Conservation (phyloP, 2,797 vertebrate species). For the Otus scops region DNA sequence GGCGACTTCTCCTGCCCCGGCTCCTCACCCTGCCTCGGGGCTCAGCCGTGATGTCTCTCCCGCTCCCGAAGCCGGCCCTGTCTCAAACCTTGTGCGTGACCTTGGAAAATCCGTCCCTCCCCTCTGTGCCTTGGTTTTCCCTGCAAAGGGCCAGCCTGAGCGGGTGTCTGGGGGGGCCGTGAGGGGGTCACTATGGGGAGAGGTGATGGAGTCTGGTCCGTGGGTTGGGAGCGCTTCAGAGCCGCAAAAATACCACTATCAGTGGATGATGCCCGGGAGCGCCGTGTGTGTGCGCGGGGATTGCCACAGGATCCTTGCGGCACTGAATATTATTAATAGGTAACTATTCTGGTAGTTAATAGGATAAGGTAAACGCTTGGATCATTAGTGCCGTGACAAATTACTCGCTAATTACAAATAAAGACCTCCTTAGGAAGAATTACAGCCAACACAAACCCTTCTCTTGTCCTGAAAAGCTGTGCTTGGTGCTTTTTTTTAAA, state of each 20-base stretch:
- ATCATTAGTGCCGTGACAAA: conserved; percentile 18
- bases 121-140: not conserved
- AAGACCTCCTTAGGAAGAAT: conserved; percentile 25
- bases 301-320: conserved; percentile 30
- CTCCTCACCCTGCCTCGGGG: not conserved
- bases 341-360: conserved; percentile 38
- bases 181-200: not conserved
- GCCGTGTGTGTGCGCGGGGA: not conserved
- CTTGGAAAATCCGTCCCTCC: conserved; percentile 37
- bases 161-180: accelerated
- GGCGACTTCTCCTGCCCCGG: not conserved
- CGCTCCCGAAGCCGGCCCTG: not conserved
- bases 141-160: not conserved
- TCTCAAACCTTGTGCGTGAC: conserved; percentile 46
- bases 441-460: not conserved
- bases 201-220: not conserved
- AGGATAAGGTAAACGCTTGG: not conserved
- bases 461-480: not conserved
- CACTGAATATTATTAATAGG: conserved; percentile 23
- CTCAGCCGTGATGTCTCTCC: not conserved
- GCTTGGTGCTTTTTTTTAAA: not conserved
- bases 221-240: not conserved
- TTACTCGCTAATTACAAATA: conserved; percentile 32
- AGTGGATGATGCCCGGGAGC: not conserved
- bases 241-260: not conserved